Base-by-base conservation (phyloP, 1,140 invertebrate genomes). In the Zeugodacus cucurbitae region DNA sequence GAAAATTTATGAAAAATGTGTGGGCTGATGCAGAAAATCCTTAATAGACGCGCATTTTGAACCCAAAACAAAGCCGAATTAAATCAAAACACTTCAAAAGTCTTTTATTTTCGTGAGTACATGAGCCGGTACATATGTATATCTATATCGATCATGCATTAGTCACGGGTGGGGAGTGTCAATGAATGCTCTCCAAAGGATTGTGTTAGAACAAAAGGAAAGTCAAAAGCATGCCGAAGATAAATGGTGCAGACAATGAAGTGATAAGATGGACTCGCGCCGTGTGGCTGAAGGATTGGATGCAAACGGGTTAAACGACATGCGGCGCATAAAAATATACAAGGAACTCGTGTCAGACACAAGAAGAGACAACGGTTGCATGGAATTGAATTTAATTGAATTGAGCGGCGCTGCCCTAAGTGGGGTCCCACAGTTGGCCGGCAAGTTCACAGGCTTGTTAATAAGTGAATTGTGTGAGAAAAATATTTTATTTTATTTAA, bases 401-500 rank as follows among this genome's bases (percentile, higher is more conserved):
- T 62, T 62, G 58, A 3, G n/a, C 14, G 14, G 14, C 14, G 14
- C 48, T 10, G 14, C 11, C 14, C 14, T 20, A 17, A 54, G 48
- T 17, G 2, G 48, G 17, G 2, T 20, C 14, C 48, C 17, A 54
- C 3, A 32, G 32, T 20, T 74, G 67, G 20, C 37, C n/a, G n/a
- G n/a, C 62, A 64, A 29, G n/a, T 8, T 5, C 6, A 29, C 2
- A 67, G 6, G 64, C 17, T 41, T 41, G 32, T 74, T 74, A 74
- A 41, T 74, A 74, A 22, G 41, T 41, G 67, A 22, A 7, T 74
- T 37, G 32, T 34, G 22, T 34, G 34, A 14, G 32, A 41, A 20
- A 74, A 74, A 74, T 22, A 74, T 37, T 74, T 74, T 20, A 74
- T 74, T 37, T 22, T n/a, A 74, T 74, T 74, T 41, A 74, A 41